Evolutionary conservation across 2,113 vertebrate genomes (phyloP).

Genomic region (Actenoides lindsayi): DNA sequence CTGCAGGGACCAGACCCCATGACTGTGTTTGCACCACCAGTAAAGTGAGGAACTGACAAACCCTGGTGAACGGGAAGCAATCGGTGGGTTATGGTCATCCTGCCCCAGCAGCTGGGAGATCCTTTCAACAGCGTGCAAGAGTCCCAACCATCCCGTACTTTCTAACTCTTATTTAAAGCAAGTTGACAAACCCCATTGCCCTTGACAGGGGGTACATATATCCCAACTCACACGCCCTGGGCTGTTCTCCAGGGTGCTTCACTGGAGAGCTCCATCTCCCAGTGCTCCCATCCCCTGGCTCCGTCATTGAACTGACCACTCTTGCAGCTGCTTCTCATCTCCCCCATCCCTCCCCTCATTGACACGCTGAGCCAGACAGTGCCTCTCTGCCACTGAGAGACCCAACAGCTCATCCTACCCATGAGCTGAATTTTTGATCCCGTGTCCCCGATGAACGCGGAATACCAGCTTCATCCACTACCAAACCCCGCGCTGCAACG

Average conservation of each 20-base stretch:
- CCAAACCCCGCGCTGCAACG: fast-evolving
- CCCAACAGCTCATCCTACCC: not conserved
- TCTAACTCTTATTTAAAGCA: not conserved
- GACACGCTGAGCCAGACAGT: not conserved
- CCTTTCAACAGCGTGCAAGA: not conserved
- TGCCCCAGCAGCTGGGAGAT: not conserved
- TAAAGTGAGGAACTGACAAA: not conserved
- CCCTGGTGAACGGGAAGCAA: not conserved
- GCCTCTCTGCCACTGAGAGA: not conserved
- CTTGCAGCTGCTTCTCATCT: not conserved
- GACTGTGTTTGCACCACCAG: not conserved
- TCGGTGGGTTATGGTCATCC: fast-evolving
- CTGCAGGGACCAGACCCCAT: not conserved
- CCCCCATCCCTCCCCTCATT: fast-evolving
- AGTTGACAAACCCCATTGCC: not conserved
- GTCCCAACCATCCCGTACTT: not conserved
- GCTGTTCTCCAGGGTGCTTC: not conserved
- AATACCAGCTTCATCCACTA: not conserved
- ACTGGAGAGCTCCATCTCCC: fast-evolving
- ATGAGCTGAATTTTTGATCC: not conserved
- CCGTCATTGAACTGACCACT: not conserved
- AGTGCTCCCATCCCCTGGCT: not conserved
- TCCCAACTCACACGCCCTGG: not conserved
- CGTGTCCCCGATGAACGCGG: not conserved
- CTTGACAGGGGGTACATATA: fast-evolving